A percentile compares a stretch with the other conserved stretches of the same genome.
Conservation (phyloP, 2,888 invertebrate genomes). For the Trichopria drosophilae region DNA sequence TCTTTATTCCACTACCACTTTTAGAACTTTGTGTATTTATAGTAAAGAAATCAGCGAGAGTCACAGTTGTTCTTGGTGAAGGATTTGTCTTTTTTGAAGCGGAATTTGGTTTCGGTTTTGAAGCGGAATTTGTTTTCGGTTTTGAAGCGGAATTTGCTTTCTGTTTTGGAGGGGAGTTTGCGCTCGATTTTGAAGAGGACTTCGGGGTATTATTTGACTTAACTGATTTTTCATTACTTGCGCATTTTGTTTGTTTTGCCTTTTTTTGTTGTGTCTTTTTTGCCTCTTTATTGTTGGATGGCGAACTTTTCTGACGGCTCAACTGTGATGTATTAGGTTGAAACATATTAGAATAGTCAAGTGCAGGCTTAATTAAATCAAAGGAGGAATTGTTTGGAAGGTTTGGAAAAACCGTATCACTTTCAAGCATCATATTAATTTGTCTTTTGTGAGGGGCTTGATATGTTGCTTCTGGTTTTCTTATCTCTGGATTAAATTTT, state of each 20-base stretch:
- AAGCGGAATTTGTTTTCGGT: conserved; percentile 27
- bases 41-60: conserved; percentile 44
- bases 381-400: too few species aligned
- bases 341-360: too few species aligned
- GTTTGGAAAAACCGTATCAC: too few species aligned
- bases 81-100: conserved; percentile 35
- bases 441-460: too few species aligned
- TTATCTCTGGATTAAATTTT: conserved; percentile 14
- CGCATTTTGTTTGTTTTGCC: conserved; percentile 24
- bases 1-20: conserved; percentile 34
- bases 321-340: conserved; percentile 22
- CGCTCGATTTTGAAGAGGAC: conserved; percentile 26
- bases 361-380: too few species aligned
- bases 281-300: conserved; percentile 7
- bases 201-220: conserved; percentile 18
- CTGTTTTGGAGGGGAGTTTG: conserved; percentile 34
- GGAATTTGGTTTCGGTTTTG: conserved; percentile 33
- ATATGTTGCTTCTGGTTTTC: too few species aligned
- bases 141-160: conserved; percentile 32
- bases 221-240: conserved; percentile 8
- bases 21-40: conserved; percentile 33
- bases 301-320: conserved; percentile 11
- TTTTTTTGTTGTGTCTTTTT: conserved; percentile 23
- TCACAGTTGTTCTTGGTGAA: conserved; percentile 34
- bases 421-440: too few species aligned